Evolutionary conservation across 2,113 vertebrate species (phyloP).

Genomic region (Jacana jacana): DNA sequence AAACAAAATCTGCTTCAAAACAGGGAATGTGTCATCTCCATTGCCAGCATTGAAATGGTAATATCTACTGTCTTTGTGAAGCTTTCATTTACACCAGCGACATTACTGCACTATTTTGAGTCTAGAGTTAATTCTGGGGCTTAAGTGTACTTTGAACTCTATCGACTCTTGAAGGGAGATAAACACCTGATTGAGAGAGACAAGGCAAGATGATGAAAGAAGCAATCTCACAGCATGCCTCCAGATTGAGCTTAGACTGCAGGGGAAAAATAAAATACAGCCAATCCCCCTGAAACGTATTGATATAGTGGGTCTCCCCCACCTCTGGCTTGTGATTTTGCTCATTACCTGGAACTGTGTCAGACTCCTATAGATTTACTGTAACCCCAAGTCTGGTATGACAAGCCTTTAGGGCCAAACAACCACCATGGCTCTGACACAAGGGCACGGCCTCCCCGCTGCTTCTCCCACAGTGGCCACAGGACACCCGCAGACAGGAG

Average conservation of each 20-base stretch:
- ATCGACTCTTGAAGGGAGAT: background rate
- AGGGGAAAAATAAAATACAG: background rate
- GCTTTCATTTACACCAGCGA: background rate
- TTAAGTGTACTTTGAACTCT: background rate
- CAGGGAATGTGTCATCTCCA: background rate
- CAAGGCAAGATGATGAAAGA: background rate
- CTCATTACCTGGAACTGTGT: background rate
- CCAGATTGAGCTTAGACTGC: background rate
- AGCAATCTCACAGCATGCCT: background rate
- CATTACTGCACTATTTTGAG: background rate
- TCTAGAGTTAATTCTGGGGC: background rate
- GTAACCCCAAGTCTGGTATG: background rate
- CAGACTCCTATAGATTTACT: background rate
- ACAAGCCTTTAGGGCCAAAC: accelerated
- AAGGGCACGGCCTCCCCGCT: background rate
- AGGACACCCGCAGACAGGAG: background rate
- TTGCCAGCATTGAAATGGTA: background rate
- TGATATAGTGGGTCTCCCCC: background rate
- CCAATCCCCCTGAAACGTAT: background rate
- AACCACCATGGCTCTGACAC: background rate
- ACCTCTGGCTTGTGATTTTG: background rate
- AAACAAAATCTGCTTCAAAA: background rate
- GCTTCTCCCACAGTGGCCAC: background rate
- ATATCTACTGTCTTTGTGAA: background rate
- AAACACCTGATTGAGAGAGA: background rate